Evolutionary conservation across 2,113 vertebrate species (phyloP).

Genomic region (Stegostoma tigrinum): DNA sequence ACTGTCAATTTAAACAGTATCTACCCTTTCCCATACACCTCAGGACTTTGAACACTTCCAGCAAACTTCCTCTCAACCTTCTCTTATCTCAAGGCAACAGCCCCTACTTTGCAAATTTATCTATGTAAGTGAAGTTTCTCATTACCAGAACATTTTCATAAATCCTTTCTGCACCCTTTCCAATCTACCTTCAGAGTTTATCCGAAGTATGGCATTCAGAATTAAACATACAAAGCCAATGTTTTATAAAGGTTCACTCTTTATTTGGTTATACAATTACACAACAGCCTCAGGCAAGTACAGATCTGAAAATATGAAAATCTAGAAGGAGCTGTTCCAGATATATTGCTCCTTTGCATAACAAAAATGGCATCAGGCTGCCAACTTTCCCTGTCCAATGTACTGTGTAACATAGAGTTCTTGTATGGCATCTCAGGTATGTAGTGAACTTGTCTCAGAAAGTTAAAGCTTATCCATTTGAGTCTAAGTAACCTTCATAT

Average conservation of each 20-base stretch:
- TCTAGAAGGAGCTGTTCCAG: no score
- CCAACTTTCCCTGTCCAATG: no score
- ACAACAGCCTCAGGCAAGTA: neutral
- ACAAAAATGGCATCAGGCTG: no score
- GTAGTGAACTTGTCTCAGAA: no score
- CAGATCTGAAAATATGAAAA: no score
- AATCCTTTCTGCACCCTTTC: neutral
- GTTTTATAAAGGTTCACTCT: neutral
- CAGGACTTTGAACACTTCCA: neutral
- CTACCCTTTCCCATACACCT: neutral
- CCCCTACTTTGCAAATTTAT: neutral
- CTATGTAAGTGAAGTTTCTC: neutral
- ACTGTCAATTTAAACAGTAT: neutral
- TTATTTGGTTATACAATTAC: neutral
- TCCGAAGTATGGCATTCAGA: neutral
- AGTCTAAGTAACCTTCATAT: no score
- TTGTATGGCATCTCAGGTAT: no score
- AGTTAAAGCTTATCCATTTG: no score
- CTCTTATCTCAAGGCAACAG: neutral
- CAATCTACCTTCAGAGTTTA: neutral
- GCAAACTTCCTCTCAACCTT: neutral
- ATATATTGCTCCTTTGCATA: no score
- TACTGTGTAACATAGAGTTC: no score
- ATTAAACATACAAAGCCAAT: neutral
- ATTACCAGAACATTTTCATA: neutral